phyloP scores from a whole-genome alignment of 2,888 invertebrate species.

The Limnephilus auricula region DNA sequence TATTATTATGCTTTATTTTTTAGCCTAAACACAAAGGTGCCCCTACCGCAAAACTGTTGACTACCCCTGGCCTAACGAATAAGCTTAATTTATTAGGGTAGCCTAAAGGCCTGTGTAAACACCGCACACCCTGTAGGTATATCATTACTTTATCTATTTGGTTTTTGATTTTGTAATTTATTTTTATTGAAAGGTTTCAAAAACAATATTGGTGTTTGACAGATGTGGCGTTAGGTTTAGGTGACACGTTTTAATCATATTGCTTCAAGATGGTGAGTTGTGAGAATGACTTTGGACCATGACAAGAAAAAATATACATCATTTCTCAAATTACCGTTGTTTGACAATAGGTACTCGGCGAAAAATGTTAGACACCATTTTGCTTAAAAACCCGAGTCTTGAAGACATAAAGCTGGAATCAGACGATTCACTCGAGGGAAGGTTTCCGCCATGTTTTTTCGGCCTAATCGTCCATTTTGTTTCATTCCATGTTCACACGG shows the following conservation, averaged over 20 bases:
- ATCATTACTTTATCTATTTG: background rate
- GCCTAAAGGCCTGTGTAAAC: background rate
- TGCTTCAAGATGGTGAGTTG: background rate
- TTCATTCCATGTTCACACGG: too few species aligned
- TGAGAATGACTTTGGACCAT: background rate
- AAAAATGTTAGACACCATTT: too few species aligned
- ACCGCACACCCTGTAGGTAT: background rate
- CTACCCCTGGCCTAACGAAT: background rate
- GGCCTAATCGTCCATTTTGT: too few species aligned
- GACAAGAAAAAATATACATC: background rate
- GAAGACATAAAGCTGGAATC: too few species aligned
- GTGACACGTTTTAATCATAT: background rate
- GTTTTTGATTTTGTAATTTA: background rate
- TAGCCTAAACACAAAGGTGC: background rate
- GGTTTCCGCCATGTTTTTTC: too few species aligned
- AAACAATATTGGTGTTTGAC: background rate
- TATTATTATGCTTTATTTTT: background rate
- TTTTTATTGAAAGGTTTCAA: background rate
- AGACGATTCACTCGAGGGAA: too few species aligned
- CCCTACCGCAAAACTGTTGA: background rate
- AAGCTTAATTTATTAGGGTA: background rate
- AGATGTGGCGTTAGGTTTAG: background rate
- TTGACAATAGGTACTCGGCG: too few species aligned
- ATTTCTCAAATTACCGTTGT: too few species aligned
- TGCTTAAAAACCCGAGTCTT: too few species aligned